Evolutionary conservation across 2,888 invertebrate species (phyloP), one percentile per base, ranked within the genome.

Genomic region (Ellobium chinense): DNA sequence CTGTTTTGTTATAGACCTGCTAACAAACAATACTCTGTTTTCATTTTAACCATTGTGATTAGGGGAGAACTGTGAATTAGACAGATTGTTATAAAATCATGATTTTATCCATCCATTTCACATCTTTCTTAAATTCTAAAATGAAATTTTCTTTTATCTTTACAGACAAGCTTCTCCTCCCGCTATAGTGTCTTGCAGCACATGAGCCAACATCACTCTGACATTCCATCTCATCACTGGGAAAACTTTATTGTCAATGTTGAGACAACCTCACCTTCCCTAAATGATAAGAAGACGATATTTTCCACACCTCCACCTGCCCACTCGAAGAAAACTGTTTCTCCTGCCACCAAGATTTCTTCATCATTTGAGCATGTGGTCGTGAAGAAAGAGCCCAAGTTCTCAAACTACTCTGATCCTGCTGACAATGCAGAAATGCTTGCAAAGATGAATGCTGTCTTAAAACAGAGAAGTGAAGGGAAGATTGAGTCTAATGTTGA

Each of bases 221-320:
- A 75, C n/a, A 68, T 63, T 9, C 29, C 39, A 2, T 14, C 68
- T 18, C 5, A n/a, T 21, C 18, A 31, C 9, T 5, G 21, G 24
- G 36, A 68, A 3, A 66, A 29, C 29, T 36, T 62, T 5, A 62
- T 54, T n/a, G 27, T n/a, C 31, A 37, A 27, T 31, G 31, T 70
- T 9, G 63, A 80, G 46, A 70, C 34, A 37, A 24, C 34, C 7
- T 21, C 54, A 24, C 34, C 73, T 21, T n/a, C 34, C 54, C 5
- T 56, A 21, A 12, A 2, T n/a, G 56, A 56, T 21, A 27, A 14
- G 1, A 39, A 37, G 18, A 1, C 27, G 3, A 21, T 18, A 0
- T 31, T 66, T n/a, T 18, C 31, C 4, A 58, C 60, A 27, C 80
- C 80, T 54, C 80, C 80, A 14, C 75, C 69, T 29, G 80, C 80